Evolutionary conservation across 2,113 vertebrate species (phyloP).

Genomic region (Tachysurus vachellii): DNA sequence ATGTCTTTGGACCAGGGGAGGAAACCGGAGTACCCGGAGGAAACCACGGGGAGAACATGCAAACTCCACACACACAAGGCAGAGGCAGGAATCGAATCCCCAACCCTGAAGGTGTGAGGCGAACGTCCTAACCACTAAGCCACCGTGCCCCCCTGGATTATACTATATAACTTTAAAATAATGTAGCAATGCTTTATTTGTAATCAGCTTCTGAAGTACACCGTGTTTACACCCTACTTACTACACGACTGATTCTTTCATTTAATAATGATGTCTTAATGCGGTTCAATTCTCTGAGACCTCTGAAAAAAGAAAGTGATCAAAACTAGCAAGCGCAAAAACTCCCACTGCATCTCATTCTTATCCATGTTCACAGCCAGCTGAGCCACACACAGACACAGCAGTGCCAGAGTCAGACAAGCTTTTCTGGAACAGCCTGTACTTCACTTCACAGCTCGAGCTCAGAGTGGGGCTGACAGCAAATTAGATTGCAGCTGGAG

Average conservation of each 20-base stretch:
- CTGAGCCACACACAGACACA: conserved; percentile 59
- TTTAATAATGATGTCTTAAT: conserved; percentile 70
- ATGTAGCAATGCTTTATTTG: conserved; percentile 26
- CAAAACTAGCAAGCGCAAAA: conserved; percentile 10
- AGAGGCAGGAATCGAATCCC: no score
- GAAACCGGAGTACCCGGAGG: no score
- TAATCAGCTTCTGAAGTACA: conserved; percentile 70
- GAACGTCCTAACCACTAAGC: no score
- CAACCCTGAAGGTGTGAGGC: no score
- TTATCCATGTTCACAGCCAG: conserved; percentile 72
- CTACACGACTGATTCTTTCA: conserved; percentile 65
- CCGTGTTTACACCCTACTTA: conserved; percentile 58
- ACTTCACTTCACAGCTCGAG: conserved; percentile 57
- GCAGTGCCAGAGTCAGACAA: conserved; percentile 57
- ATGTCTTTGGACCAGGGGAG: no score
- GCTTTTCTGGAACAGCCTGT: conserved; percentile 64
- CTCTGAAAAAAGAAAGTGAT: conserved; percentile 37
- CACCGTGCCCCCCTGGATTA: no score
- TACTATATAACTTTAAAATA: no score
- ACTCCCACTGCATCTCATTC: conserved; percentile 46
- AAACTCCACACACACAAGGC: no score
- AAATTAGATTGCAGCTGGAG: conserved; percentile 61
- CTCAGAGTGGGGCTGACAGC: conserved; percentile 62
- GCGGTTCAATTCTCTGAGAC: conserved; percentile 66
- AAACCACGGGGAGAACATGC: no score